Base-by-base conservation (phyloP, 1,140 invertebrate species). In the Trypoxylus dichotomus region DNA sequence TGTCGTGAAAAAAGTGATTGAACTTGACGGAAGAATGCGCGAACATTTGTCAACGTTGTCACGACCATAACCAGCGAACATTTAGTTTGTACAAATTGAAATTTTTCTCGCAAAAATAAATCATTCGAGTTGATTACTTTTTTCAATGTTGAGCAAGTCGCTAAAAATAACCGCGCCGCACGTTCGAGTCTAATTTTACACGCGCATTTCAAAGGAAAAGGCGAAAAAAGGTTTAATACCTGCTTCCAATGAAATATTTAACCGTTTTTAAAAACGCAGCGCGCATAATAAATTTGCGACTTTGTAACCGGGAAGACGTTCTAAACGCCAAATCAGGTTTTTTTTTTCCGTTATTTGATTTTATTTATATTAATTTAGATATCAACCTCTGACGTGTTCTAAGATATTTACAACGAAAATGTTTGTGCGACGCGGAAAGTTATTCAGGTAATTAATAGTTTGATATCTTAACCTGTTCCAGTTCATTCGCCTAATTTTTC, bases 31-130 rank as follows among this genome's bases (percentile, higher is more conserved):
- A 68, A 68, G 60, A 68, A 68, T 68, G 60, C 27, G 24, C 60
- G 24, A 68, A 68, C 60, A 68, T 68, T 68, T 29, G 24, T 68
- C 60, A 68, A 68, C 60, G 60, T 27, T 29, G 60, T 29, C 60
- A 27, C 60, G 15, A 27, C 27, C 24, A 68, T 68, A 15, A 68
- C 21, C 60, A 7, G 21, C 60, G 60, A 68, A 68, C 60, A 68
- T 68, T 68, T 68, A 68, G n/a, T 68, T 68, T 68, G 21, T 68
- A 68, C 60, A 68, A 68, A 68, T 68, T 68, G 60, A 68, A 68
- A 68, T 68, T 68, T 68, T 68, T 24, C 60, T 25, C 60, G 24
- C 60, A 29, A 27, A 68, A 68, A 68, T 68, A 68, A 68, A 68
- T 68, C 60, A 68, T 68, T 29, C 21, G 60, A 29, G 60, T 68